Base-by-base conservation (phyloP, 2,888 invertebrate species). In the Drosophila neonasuta region DNA sequence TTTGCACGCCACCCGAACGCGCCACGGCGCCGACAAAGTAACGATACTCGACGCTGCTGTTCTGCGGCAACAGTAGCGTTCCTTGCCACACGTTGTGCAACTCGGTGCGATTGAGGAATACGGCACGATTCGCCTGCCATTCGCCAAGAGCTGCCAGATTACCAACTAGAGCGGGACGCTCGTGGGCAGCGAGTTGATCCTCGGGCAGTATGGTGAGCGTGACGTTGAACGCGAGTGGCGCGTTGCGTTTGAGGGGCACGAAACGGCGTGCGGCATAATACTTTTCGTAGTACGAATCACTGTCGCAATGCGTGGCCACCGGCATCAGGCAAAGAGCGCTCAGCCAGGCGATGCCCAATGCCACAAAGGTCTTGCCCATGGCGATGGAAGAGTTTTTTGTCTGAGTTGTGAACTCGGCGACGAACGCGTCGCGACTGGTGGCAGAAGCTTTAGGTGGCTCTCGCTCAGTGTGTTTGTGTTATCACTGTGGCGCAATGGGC, bases 1-100 rank as follows among this genome's bases (percentile, higher is more conserved):
- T 93, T 67, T 95, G 93, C 3, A 94, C 90, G 2, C 71, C 59
- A 2, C 68, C 86, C 15, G 57, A 65, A 51, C 63, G 92, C 90
- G 84, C 95, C 93, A 88, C 94, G 92, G 34, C 94, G 80, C 95
- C 95, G 68, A 96, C 92, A 78, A 94, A 95, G 90, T 95, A 97
- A 41, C 97, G 94, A 89, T 95, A 97, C 50, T 85, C 83, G 7
- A 90, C 64, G 17, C 93, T 92, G 20, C 92, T 91, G 74, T 94
- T 93, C 58, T 93, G 93, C 0, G 95, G 95, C 79, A 97, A 92
- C 57, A 91, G 91, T 49, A 95, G 88, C 30, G 91, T 90, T 73
- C 92, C 93, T 2, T 92, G 92, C 96, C 96, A 96, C 24, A 93
- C 78, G 9, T 87, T 88, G 24, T 81, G 84, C 50, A 89, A 89